Base-by-base conservation (phyloP, 2,797 vertebrate genomes). In the Yasuhikotakia modesta region DNA sequence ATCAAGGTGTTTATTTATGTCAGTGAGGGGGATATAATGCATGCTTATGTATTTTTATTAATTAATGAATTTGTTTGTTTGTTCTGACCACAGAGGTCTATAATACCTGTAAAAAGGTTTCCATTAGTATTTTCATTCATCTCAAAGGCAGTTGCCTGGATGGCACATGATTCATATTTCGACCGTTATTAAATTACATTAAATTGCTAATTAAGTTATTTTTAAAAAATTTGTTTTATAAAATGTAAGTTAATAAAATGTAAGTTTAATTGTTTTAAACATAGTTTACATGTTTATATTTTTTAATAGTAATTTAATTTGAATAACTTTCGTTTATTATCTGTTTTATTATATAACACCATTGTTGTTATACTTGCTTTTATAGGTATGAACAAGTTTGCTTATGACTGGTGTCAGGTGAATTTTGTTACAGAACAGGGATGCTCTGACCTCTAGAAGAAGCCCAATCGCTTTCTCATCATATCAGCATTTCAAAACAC, bases 391-490 rank as follows among this genome's bases (percentile, higher is more conserved):
- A 16, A 30, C 13, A 60, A 16, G 57, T 30, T 60, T 30, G 13
- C 12, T 60, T 16, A 30, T 24, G 57, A 27, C 43, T 11, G 48
- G 17, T 52, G 43, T n/a, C n/a, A n/a, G n/a, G n/a, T n/a, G n/a
- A n/a, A n/a, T n/a, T n/a, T n/a, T n/a, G 57, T 61, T 69, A 32
- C 17, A 39, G 30, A 14, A 64, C 57, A 75, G 57, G 58, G 78
- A 84, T 88, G 86, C 84, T 84, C 84, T 91, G 89, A 90, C 89
- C 88, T 80, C 75, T 81, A 82, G 83, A 87, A 67, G 65, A 43
- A 64, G 79, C 39, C 50, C 83, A 85, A 89, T 91, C 84, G 82
- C 27, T 72, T 77, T 58, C 50, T 71, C 67, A 71, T 81, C 70
- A 22, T 77, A 80, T 82, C 78, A 77, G 55, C 45, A 76, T 70